A percentile compares a stretch with the other conserved stretches of the same genome.
Evolutionary conservation across 1,140 invertebrate genomes (phyloP).

Genomic region (Melitaea cinxia): DNA sequence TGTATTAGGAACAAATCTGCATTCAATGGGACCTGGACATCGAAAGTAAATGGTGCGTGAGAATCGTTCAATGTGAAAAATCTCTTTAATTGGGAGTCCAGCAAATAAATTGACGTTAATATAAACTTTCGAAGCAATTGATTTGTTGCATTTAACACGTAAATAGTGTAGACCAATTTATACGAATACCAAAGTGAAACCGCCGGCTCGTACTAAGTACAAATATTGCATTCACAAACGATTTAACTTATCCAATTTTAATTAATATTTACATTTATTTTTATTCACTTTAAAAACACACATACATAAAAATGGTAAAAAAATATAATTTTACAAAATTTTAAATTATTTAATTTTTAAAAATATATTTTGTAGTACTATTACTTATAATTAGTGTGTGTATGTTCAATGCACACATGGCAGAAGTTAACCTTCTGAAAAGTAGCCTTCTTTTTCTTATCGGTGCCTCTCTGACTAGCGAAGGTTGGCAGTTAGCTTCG

Average conservation of each 20-base stretch:
- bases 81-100: conserved; percentile 27
- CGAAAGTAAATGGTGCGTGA: conserved; percentile 17
- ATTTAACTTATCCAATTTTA: no score
- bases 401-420: no score
- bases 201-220: neutral
- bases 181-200: conserved; percentile 15
- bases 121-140: conserved; percentile 19
- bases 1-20: conserved; percentile 11
- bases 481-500: no score
- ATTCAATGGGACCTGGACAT: conserved; percentile 24
- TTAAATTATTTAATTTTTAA: no score
- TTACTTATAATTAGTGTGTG: no score
- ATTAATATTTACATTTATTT: neutral
- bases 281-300: neutral
- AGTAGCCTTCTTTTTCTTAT: no score
- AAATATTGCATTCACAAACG: neutral
- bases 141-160: conserved; percentile 19
- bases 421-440: no score
- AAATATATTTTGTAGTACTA: no score
- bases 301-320: no score
- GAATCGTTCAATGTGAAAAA: conserved; percentile 31
- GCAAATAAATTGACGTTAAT: conserved; percentile 28
- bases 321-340: no score
- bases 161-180: conserved; percentile 20
- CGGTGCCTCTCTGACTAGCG: no score